A percentile compares a stretch with the other conserved stretches of the same genome.
Conservation (phyloP, 2,113 vertebrate species). For the Calyptommatus sinebrachiatus region DNA sequence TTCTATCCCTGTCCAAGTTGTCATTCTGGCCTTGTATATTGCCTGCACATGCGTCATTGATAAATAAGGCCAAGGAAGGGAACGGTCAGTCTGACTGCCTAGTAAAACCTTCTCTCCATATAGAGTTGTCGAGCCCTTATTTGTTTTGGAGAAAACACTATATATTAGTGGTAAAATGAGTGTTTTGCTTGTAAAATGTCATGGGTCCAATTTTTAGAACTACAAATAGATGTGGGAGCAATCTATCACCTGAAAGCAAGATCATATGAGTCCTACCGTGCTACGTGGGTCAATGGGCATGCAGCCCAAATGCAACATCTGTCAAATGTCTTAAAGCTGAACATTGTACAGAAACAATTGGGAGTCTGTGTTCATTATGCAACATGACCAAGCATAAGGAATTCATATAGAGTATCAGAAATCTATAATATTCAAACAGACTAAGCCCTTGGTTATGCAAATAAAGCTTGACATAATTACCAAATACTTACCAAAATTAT, state of each 20-base stretch:
- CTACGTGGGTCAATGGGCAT: not conserved
- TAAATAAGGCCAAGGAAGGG: not conserved
- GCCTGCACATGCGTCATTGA: not conserved
- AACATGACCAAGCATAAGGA: not conserved
- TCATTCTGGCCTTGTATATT: not conserved
- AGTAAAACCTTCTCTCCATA: not conserved
- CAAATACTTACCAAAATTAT: not conserved
- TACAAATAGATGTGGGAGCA: not conserved
- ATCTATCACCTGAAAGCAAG: not conserved
- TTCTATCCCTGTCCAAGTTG: not conserved
- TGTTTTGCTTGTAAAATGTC: not conserved
- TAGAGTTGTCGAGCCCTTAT: not conserved
- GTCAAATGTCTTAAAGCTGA: not conserved
- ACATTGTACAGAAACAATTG: not conserved
- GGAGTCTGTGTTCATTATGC: not conserved
- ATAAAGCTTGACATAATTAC: not conserved
- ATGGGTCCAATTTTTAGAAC: not conserved
- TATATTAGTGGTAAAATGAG: not conserved
- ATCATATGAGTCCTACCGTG: not conserved
- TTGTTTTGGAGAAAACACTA: not conserved
- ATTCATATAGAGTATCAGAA: not conserved
- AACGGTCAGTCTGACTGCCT: not conserved
- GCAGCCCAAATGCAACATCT: not conserved
- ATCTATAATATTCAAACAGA: not conserved
- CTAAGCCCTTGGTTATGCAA: not conserved